phyloP scores from a whole-genome alignment of 2,888 invertebrate genomes.

The Dicroscelio sp. region DNA sequence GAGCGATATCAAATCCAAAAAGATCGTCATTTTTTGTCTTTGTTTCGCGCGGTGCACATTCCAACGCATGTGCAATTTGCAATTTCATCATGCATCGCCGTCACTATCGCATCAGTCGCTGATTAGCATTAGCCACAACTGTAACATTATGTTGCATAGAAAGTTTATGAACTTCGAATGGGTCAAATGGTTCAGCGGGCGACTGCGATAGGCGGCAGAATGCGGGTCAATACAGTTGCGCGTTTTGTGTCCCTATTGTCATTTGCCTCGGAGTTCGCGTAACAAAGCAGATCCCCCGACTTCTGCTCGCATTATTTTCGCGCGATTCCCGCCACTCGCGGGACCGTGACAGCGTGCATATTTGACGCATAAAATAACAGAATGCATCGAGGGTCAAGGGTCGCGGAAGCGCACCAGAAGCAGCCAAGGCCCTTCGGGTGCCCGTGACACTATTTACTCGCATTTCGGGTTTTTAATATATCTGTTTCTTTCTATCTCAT shows the following conservation, averaged over 20 bases:
- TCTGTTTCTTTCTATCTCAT: too few relatives aligned
- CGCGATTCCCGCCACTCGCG: slow-evolving; percentile 15
- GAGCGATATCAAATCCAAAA: too few relatives aligned
- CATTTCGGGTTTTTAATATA: too few relatives aligned
- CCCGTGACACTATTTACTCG: too few relatives aligned
- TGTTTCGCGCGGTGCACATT: slow-evolving; percentile 54
- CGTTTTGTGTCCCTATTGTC: slow-evolving; percentile 59
- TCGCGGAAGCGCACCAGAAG: too few relatives aligned
- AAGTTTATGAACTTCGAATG: slow-evolving; percentile 86
- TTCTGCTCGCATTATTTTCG: slow-evolving; percentile 63
- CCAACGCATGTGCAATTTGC: slow-evolving; percentile 64
- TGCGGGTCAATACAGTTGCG: slow-evolving; percentile 79
- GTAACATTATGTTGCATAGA: slow-evolving; percentile 82
- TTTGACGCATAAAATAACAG: background rate
- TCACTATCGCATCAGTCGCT: slow-evolving; percentile 71
- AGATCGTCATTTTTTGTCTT: too few relatives aligned
- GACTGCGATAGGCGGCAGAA: slow-evolving; percentile 89
- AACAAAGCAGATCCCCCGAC: slow-evolving; percentile 42
- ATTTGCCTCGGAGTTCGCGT: slow-evolving; percentile 50
- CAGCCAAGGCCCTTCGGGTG: too few relatives aligned
- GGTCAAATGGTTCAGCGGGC: slow-evolving; percentile 86
- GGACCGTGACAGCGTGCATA: slow-evolving; percentile 25
- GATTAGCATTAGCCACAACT: slow-evolving; percentile 79
- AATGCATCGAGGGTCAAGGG: too few relatives aligned
- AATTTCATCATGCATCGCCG: slow-evolving; percentile 66